phyloP scores from a whole-genome alignment of 2,113 vertebrate genomes.

The Podarcis raffonei region DNA sequence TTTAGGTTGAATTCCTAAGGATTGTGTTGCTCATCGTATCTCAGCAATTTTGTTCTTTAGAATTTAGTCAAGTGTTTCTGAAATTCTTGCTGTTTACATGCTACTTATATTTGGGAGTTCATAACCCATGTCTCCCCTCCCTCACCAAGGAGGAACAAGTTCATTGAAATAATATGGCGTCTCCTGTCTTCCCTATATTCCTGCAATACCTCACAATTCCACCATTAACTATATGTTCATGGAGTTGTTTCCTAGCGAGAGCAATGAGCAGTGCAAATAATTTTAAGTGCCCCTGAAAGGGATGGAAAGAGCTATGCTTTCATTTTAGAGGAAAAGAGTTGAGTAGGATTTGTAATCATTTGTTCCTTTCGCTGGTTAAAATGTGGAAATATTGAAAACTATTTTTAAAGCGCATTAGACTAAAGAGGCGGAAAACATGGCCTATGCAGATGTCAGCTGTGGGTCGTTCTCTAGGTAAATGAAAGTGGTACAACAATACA shows the following conservation, averaged over 20 bases:
- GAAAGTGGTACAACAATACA: background rate
- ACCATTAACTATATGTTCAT: background rate
- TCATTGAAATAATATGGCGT: background rate
- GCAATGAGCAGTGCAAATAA: background rate
- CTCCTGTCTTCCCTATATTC: background rate
- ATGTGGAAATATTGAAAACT: background rate
- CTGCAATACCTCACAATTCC: background rate
- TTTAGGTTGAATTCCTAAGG: background rate
- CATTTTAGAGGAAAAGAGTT: background rate
- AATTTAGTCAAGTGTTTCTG: background rate
- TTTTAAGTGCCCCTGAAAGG: background rate
- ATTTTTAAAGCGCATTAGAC: background rate
- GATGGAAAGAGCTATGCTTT: background rate
- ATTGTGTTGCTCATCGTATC: background rate
- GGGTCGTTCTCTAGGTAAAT: background rate
- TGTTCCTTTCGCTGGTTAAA: background rate
- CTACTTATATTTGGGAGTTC: background rate
- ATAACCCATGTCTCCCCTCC: background rate
- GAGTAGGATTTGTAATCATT: background rate
- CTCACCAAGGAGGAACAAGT: background rate
- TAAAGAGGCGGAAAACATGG: background rate
- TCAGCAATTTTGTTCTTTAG: background rate
- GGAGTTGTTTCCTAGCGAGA: background rate
- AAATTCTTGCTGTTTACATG: background rate
- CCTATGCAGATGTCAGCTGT: background rate